These are phyloP conservation scores for Atopsyche davidsoni DNA, from an alignment of 1,140 invertebrate genomes.

Conservation along the genomic window DNA sequence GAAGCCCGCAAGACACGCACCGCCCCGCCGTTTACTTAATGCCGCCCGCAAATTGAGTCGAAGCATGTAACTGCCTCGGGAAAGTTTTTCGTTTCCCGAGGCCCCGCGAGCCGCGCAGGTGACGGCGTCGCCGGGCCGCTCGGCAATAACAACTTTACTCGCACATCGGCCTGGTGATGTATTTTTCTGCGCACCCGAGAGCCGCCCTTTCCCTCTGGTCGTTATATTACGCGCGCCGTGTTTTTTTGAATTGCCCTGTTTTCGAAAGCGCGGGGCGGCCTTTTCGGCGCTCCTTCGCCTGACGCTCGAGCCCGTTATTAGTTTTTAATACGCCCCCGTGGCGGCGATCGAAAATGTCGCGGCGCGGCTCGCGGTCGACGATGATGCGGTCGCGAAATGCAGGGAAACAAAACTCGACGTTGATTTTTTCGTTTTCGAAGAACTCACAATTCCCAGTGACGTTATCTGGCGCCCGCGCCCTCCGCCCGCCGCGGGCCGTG, in stretches of 20 bases:
- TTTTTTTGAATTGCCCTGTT: too few relatives aligned
- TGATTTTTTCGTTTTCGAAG: neutral
- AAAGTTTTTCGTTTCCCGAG: neutral
- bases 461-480: neutral
- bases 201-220: constrained; percentile 10
- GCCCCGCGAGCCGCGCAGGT: too few relatives aligned
- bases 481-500: constrained; percentile 11
- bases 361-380: too few relatives aligned
- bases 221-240: too few relatives aligned
- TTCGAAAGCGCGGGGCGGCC: too few relatives aligned
- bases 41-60: constrained; percentile 15
- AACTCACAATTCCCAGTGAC: neutral
- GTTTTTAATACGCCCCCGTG: neutral
- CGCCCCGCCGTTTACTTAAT: constrained; percentile 20
- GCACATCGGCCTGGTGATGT: neutral
- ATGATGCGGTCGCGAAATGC: too few relatives aligned
- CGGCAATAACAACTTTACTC: neutral
- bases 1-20: constrained; percentile 23
- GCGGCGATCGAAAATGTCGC: too few relatives aligned
- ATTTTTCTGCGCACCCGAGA: neutral
- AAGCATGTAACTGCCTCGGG: constrained; percentile 17
- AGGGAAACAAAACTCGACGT: too few relatives aligned
- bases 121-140: too few relatives aligned
- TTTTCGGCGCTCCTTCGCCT: neutral
- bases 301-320: neutral